Evolutionary conservation across 2,113 vertebrate genomes (phyloP), one percentile per base, ranked within the genome.

Genomic region (Eretmochelys imbricata): DNA sequence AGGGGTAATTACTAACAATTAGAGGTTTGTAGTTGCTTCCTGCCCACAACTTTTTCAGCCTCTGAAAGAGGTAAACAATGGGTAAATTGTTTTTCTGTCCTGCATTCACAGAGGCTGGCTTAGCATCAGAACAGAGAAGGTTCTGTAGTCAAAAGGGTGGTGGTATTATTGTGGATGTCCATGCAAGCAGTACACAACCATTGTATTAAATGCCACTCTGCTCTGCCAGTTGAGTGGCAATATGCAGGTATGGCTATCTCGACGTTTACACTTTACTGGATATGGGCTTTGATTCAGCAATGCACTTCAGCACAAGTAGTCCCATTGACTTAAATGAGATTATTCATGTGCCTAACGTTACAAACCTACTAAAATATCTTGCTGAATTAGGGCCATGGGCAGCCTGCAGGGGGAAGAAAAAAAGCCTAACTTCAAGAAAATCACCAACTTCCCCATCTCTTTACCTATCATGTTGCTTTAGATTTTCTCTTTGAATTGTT

Each of bases 51-150:
- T 19, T n/a, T 62, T 22, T 54, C 8, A 78, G 22, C 12, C 13
- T 27, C 20, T 22, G 25, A 25, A 20, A 86, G n/a, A 81, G 80
- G 24, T 48, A 76, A 42, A 42, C 42, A 42, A 42, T 42, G 42
- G 42, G 42, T 42, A 42, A 42, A 42, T 48, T 9, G 59, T 59
- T 3, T 22, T 89, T 87, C n/a, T 57, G 1, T 62, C 55, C 8
- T 53, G 22, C 42, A 81, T 76, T 29, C 2, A 49, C 38, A 6
- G 27, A 69, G 55, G 80, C 25, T 59, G 11, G 1, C 11, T 84
- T 84, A 4, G 31, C 25, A 79, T 2, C 3, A 81, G 11, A 82
- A 78, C 35, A 0, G 0, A 16, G 48, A 80, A 1, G 2, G 51
- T 48, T 84, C 2, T 89, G 49, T 12, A 69, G 50, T 54, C 5